Evolutionary conservation across 1,140 invertebrate genomes (phyloP), one percentile per base, ranked within the genome.

Genomic region (Drosophila carrolli): DNA sequence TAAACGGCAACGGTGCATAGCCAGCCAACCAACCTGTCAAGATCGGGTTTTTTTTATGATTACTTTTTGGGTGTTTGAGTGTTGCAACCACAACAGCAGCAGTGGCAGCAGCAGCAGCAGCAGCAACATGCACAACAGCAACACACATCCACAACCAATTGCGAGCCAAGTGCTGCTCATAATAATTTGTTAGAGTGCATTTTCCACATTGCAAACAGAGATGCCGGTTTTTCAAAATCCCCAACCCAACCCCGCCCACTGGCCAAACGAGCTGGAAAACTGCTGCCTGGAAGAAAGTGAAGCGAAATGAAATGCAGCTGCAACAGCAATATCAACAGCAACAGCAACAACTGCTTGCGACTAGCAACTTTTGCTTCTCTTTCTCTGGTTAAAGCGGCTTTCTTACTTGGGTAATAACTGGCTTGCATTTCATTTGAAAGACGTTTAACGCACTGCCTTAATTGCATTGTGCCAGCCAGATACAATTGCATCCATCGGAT

Each of bases 141-240:
- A 58, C 35, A 41, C 27, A 81, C 78, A 82, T 60, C 73, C 73
- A 81, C 13, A 48, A n/a, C 13, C 46, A 29, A 48, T 48, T 48
- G 77, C 77, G 50, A 75, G 73, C 37, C 67, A 57, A 75, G 61
- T 75, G 73, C 63, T 88, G 83, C 70, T 74, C 80, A 81, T 83
- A 78, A 88, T 89, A 88, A 88, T 88, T 88, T 83, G 84, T 88
- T 79, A 71, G 60, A 86, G 75, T 75, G 72, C 84, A 86, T 86
- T 88, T 88, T 89, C 60, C 84, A 88, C 84, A 82, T 88, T 76
- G 83, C 82, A 75, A 81, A 40, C 32, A 29, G 55, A 41, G 59
- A 65, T 68, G 78, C 72, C 67, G 53, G 73, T 77, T 78, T 76
- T 76, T 56, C 14, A 51, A 51, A 37, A 47, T 11, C 46, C 38